Percentiles rank a stretch among this genome's conserved stretches.
These are phyloP conservation scores for Scatophagus argus DNA, from an alignment of 2,113 vertebrate species.

Conservation along the genomic window DNA sequence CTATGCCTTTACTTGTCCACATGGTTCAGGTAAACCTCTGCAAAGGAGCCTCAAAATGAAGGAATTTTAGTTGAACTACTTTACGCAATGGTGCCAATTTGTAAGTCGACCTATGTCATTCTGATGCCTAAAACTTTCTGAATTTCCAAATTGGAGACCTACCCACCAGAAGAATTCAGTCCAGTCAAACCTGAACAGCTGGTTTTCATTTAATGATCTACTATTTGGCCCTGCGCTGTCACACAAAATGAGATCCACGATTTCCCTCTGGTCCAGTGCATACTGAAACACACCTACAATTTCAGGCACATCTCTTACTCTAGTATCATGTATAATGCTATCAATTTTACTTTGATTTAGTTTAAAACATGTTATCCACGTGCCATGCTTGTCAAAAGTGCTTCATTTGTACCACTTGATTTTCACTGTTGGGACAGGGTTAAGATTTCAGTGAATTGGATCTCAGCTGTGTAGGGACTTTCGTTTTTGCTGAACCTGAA, in stretches of 20 bases:
- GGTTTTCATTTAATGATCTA: conserved; percentile 60
- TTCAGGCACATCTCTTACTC: conserved; percentile 5
- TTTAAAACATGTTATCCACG: conserved; percentile 24
- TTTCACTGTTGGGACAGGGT: conserved; percentile 26
- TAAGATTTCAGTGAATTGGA: conserved; percentile 19
- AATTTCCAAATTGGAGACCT: conserved; percentile 6
- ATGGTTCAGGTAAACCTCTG: not conserved
- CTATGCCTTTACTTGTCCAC: not conserved
- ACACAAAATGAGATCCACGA: conserved; percentile 35
- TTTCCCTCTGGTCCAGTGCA: conserved; percentile 21
- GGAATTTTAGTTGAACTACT: not conserved
- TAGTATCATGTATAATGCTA: conserved; percentile 21
- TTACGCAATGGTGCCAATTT: not conserved
- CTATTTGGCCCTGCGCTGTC: conserved; percentile 37
- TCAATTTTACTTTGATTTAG: conserved; percentile 13
- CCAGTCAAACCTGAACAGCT: conserved; percentile 42
- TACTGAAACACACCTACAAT: conserved; percentile 24
- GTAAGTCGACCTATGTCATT: not conserved
- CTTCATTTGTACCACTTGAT: conserved; percentile 21
- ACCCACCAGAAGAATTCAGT: conserved; percentile 6
- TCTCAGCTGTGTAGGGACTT: conserved; percentile 24
- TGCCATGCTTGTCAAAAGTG: conserved; percentile 16
- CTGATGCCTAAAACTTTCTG: not conserved
- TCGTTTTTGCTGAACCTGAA: conserved; percentile 41
- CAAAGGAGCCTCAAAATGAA: not conserved